Percentiles rank a stretch among this genome's conserved stretches.
Conservation (phyloP, 2,113 vertebrate genomes). For the Mellivora capensis region DNA sequence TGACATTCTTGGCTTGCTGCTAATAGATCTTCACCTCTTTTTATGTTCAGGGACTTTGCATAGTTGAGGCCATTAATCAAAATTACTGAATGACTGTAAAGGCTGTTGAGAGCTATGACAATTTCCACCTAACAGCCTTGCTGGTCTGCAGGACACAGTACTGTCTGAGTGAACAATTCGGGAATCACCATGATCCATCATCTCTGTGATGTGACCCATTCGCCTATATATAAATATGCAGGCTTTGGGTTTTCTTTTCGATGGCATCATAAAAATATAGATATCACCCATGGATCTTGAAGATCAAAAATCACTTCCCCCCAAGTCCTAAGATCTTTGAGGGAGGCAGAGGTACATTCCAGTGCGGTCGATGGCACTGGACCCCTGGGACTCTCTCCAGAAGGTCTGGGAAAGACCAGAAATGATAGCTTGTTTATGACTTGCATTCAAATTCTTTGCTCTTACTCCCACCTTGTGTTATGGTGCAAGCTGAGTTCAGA, state of each 20-base stretch:
- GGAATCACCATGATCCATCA: fast-evolving
- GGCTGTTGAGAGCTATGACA: background rate
- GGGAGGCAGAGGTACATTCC: background rate
- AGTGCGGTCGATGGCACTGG: background rate
- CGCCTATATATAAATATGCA: background rate
- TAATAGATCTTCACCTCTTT: background rate
- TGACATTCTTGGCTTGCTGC: background rate
- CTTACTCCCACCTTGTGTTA: background rate
- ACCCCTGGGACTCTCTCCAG: background rate
- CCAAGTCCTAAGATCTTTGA: background rate
- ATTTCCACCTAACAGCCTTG: background rate
- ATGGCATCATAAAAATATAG: background rate
- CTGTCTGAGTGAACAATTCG: background rate
- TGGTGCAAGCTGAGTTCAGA: slow-evolving; percentile 30
- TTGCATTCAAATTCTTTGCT: background rate
- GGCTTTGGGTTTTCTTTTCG: background rate
- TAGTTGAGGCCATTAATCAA: background rate
- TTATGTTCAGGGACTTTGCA: slow-evolving; percentile 31
- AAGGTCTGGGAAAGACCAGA: background rate
- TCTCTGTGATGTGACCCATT: background rate
- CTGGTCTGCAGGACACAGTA: background rate
- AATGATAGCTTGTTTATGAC: background rate
- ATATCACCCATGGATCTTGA: background rate
- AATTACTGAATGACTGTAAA: background rate
- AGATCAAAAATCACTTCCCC: background rate